Conservation (phyloP, 2,888 invertebrate genomes). For the Mythimna ferrago region DNA sequence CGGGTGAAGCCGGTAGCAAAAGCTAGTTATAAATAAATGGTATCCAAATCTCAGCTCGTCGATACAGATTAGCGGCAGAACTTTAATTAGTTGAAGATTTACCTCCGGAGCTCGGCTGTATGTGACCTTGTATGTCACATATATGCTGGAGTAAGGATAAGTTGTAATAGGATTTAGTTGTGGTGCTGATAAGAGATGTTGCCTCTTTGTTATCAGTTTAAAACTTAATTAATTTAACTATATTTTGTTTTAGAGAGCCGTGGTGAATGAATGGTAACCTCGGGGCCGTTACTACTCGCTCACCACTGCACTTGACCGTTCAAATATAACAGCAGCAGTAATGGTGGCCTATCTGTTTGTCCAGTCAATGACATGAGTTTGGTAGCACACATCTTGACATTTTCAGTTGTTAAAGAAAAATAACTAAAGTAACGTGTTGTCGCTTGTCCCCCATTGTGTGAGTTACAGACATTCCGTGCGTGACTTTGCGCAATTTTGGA, state of each 20-base stretch:
- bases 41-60: slow-evolving; percentile 15
- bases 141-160: not conserved
- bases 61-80: slow-evolving; percentile 43
- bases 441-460: too few relatives aligned
- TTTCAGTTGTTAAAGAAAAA: too few relatives aligned
- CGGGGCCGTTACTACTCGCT: too few relatives aligned
- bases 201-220: not conserved
- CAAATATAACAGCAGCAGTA: too few relatives aligned
- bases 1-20: not conserved
- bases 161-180: slow-evolving; percentile 25
- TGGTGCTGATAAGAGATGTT: not conserved
- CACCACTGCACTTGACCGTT: too few relatives aligned
- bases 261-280: too few relatives aligned
- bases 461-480: not conserved
- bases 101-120: slow-evolving; percentile 8
- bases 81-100: slow-evolving; percentile 59
- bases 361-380: too few relatives aligned
- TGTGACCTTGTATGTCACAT: slow-evolving; percentile 29
- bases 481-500: not conserved
- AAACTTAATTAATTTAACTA: not conserved
- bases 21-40: slow-evolving; percentile 9
- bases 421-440: too few relatives aligned
- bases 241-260: too few relatives aligned
- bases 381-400: too few relatives aligned
- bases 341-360: too few relatives aligned